phyloP scores from a whole-genome alignment of 2,888 invertebrate species.

The Automeris io region DNA sequence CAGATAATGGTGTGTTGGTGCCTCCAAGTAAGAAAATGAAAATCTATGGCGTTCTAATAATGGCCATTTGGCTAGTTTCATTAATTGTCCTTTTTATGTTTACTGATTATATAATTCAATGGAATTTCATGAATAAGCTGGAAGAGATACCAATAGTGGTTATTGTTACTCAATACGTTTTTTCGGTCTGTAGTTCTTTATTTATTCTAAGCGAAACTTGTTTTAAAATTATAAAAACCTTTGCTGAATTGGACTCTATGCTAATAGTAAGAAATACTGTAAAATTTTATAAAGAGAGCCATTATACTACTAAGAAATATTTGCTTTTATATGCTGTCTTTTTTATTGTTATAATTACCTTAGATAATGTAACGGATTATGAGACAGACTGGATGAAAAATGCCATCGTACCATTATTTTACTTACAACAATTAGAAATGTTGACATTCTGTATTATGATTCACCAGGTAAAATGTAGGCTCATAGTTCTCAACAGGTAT shows the following conservation, averaged over 20 bases:
- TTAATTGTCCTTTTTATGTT: constrained; percentile 15
- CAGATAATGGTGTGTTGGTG: constrained; percentile 20
- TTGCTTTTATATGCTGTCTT: constrained; percentile 16
- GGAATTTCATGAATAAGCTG: constrained; percentile 21
- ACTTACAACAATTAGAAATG: constrained; percentile 35
- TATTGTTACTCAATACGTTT: constrained; percentile 29
- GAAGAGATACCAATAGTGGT: constrained; percentile 28
- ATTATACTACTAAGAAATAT: constrained; percentile 14
- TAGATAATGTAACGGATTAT: constrained; percentile 19
- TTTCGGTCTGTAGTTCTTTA: constrained; percentile 24
- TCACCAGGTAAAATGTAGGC: constrained; percentile 27
- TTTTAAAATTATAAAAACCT: constrained; percentile 25
- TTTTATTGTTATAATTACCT: constrained; percentile 16
- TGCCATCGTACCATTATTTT: constrained; percentile 21
- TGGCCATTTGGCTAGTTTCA: constrained; percentile 14
- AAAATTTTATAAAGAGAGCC: constrained; percentile 29
- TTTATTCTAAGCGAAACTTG: constrained; percentile 27
- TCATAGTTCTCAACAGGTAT: constrained; percentile 33
- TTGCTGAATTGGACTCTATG: constrained; percentile 30
- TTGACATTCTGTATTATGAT: constrained; percentile 33
- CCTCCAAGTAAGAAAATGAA: constrained; percentile 27
- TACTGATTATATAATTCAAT: constrained; percentile 13
- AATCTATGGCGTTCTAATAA: constrained; percentile 18
- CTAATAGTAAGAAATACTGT: constrained; percentile 26
- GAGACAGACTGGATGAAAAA: constrained; percentile 12